Percentiles rank a stretch among this genome's conserved stretches.
Evolutionary conservation across 1,140 invertebrate species (phyloP).

Genomic region (Drosophila kurseongensis): DNA sequence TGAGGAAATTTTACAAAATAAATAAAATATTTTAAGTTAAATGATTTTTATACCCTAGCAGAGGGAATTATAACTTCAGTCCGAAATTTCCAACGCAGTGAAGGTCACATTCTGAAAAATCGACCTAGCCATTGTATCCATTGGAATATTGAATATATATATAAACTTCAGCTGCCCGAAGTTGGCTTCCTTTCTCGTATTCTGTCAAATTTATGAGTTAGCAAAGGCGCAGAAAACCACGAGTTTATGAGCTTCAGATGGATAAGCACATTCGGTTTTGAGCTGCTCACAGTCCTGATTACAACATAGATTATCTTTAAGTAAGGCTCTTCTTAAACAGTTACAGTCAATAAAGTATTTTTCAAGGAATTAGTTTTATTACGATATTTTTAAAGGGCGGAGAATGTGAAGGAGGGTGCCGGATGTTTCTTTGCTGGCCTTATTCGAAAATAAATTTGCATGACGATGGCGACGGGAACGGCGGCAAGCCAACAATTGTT

Average conservation of each 20-base stretch:
- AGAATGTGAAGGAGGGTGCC: slow-evolving; percentile 3
- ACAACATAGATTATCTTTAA: neutral
- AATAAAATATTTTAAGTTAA: too few species aligned
- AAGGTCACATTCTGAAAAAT: too few species aligned
- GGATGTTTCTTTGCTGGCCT: slow-evolving; percentile 62
- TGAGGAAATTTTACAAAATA: neutral
- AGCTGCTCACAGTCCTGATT: neutral
- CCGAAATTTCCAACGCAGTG: too few species aligned
- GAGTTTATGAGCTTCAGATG: neutral
- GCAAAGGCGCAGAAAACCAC: too few species aligned
- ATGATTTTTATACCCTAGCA: too few species aligned
- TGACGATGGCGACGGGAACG: slow-evolving; percentile 39
- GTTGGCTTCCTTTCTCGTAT: too few species aligned
- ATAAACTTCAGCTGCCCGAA: too few species aligned
- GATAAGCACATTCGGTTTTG: neutral
- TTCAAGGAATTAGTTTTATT: slow-evolving; percentile 76
- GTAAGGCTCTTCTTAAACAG: slow-evolving; percentile 2
- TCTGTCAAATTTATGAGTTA: too few species aligned
- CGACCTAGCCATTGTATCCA: too few species aligned
- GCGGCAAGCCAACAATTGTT: slow-evolving; percentile 78
- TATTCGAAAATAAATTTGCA: slow-evolving; percentile 82
- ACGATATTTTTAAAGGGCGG: slow-evolving; percentile 8
- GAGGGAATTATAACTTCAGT: too few species aligned
- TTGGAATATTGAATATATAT: too few species aligned
- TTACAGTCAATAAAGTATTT: slow-evolving; percentile 47